Evolutionary conservation across 2,888 invertebrate species (phyloP), one percentile per base, ranked within the genome.

Genomic region (Hofmannophila pseudospretella): DNA sequence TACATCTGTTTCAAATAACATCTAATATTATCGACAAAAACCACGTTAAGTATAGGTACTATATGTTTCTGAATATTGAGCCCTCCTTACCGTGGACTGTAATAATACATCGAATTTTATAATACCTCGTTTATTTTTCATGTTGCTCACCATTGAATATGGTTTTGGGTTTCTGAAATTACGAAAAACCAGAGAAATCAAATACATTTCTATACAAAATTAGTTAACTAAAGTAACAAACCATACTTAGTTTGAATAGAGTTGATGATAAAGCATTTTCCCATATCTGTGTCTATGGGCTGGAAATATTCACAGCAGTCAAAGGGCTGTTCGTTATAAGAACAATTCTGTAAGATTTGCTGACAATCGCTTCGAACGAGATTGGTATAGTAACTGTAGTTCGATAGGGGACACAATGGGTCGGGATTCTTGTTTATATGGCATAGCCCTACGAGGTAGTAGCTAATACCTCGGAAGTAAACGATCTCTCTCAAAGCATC

Each of bases 401-500:
- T 90, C 1, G 78, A 74, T 25, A 75, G 72, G 4, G 89, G 89
- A 41, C 92, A 92, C n/a, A 89, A 64, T 0, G 78, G 69, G 30
- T 89, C 86, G 0, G 82, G 72, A 3, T 86, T 67, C 4, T 61
- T 54, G 1, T 77, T 67, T 1, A 76, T 72, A 8, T 88, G 88
- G 54, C 92, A 93, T 12, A 89, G 81, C 45, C 90, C 89, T 0
- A 92, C 68, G 0, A 92, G 90, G 45, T 89, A 90, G 61, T 90
- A 92, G n/a, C 89, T 88, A 2, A 89, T 73, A 1, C 93, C 93
- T 3, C 90, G 89, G 57, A 90, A 93, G 64, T 89, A 93, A 0
- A 90, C 90, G 25, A 93, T 87, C 60, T 93, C 93, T 54, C 88
- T 90, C 0, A 93, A 73, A 0, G 91, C 89, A 54, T 93, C 93